Conservation (phyloP, 2,888 invertebrate genomes). For the Harpalus rufipes region DNA sequence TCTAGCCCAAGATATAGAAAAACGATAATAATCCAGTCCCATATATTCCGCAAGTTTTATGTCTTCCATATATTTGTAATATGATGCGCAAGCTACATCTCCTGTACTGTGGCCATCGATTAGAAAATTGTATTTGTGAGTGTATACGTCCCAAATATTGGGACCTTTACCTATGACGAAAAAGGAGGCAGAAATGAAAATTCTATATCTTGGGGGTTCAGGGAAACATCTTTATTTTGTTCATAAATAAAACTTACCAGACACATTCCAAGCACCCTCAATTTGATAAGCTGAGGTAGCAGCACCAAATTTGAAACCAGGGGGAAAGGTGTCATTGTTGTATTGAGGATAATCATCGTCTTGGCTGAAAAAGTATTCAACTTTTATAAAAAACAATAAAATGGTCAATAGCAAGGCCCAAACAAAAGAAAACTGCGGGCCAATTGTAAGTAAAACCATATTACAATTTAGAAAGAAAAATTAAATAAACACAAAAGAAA, state of each 20-base stretch:
- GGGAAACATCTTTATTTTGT: too few relatives aligned
- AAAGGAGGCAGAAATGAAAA: not conserved
- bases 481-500: too few relatives aligned
- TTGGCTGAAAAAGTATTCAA: not conserved
- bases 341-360: not conserved
- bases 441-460: too few relatives aligned
- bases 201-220: too few relatives aligned
- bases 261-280: constrained; percentile 72
- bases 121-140: constrained; percentile 77
- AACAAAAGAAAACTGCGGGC: too few relatives aligned
- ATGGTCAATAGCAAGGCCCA: too few relatives aligned
- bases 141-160: constrained; percentile 81
- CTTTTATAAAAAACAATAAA: too few relatives aligned
- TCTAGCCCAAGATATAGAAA: constrained; percentile 86
- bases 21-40: constrained; percentile 83
- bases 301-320: constrained; percentile 70
- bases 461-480: too few relatives aligned
- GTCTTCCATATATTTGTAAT: constrained; percentile 82
- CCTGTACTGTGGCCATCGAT: constrained; percentile 80
- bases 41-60: constrained; percentile 81
- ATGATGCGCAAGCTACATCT: constrained; percentile 84
- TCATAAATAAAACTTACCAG: constrained; percentile 69
- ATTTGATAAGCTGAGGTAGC: constrained; percentile 73
- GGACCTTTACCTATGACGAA: constrained; percentile 74
- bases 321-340: constrained; percentile 71